A percentile compares a stretch with the other conserved stretches of the same genome.
These are phyloP conservation scores for Stenodera caucasica DNA, from an alignment of 2,888 invertebrate species.

Conservation along the genomic window DNA sequence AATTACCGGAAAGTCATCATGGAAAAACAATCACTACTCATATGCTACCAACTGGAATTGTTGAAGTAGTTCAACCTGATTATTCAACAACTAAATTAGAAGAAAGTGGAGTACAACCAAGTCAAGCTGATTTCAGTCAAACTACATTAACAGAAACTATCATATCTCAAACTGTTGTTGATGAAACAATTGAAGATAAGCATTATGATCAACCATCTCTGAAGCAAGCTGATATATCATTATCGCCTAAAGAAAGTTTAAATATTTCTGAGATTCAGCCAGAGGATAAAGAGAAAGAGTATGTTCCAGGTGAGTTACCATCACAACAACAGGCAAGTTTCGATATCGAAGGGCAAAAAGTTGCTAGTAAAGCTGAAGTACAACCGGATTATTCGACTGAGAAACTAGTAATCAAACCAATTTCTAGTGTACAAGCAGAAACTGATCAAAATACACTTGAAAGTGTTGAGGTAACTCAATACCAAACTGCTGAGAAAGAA, in stretches of 20 bases:
- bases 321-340: conserved; percentile 54
- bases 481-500: conserved; percentile 58
- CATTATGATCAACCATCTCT: conserved; percentile 49
- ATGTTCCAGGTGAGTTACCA: conserved; percentile 49
- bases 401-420: conserved; percentile 44
- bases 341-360: conserved; percentile 56
- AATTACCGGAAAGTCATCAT: conserved; percentile 59
- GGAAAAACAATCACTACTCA: conserved; percentile 58
- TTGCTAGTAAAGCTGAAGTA: conserved; percentile 57
- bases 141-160: conserved; percentile 57
- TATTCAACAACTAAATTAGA: conserved; percentile 48
- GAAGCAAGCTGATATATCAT: conserved; percentile 54
- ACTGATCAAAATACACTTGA: conserved; percentile 58
- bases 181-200: conserved; percentile 59
- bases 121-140: conserved; percentile 54
- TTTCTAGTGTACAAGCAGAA: conserved; percentile 55
- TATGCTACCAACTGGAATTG: conserved; percentile 59
- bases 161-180: conserved; percentile 57
- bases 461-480: conserved; percentile 61
- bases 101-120: conserved; percentile 40
- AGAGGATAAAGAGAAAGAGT: conserved; percentile 58
- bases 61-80: conserved; percentile 56
- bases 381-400: conserved; percentile 54
- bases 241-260: conserved; percentile 56
- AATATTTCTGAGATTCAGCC: conserved; percentile 57